A percentile compares a stretch with the other conserved stretches of the same genome.
These are phyloP conservation scores for Tetragonula clypearis DNA, from an alignment of 1,140 invertebrate species.

Conservation along the genomic window DNA sequence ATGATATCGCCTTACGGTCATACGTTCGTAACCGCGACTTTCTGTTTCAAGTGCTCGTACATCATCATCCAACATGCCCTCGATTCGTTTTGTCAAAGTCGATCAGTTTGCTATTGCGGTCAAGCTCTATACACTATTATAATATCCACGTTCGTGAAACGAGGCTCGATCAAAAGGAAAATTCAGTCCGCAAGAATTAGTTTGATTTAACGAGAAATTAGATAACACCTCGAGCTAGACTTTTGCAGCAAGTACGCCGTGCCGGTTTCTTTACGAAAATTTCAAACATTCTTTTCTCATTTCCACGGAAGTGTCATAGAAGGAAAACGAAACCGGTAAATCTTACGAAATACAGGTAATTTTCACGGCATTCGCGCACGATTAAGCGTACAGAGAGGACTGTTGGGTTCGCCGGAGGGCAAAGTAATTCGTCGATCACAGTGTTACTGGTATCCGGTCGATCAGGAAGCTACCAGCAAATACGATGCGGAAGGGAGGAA, in stretches of 20 bases:
- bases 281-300: not conserved
- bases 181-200: no score
- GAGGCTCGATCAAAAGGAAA: no score
- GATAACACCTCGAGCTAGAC: no score
- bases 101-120: not conserved
- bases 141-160: no score
- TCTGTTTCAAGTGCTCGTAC: slow-evolving; percentile 70
- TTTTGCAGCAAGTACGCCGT: no score
- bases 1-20: slow-evolving; percentile 48
- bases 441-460: slow-evolving; percentile 2
- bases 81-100: not conserved
- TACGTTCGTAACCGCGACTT: slow-evolving; percentile 67
- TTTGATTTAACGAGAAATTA: no score
- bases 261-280: not conserved
- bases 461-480: slow-evolving; percentile 16
- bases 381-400: not conserved
- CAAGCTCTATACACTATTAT: not conserved
- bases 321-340: no score
- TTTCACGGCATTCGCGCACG: not conserved
- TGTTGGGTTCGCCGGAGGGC: not conserved
- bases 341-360: not conserved
- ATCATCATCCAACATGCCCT: slow-evolving; percentile 64
- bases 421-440: not conserved
- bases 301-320: no score
- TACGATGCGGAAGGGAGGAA: not conserved